phyloP scores from a whole-genome alignment of 2,888 invertebrate species.

The Metalampra italica region DNA sequence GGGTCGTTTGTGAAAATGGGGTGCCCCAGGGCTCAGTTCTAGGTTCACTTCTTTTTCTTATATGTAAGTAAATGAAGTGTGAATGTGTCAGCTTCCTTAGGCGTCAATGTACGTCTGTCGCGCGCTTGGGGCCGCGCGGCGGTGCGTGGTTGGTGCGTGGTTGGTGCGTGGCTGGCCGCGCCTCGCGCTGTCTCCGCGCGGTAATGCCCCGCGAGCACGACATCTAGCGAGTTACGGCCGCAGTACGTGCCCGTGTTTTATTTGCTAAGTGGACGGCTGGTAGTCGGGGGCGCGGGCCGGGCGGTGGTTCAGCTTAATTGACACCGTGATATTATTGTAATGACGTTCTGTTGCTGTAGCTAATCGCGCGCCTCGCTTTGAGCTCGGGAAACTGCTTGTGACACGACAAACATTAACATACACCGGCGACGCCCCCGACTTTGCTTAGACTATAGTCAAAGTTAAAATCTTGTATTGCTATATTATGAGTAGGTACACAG shows the following conservation, averaged over 20 bases:
- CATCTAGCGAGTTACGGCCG: conserved; percentile 65
- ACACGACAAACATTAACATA: neutral
- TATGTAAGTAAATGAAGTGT: too few relatives aligned
- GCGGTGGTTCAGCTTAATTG: conserved; percentile 52
- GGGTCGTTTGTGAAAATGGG: too few relatives aligned
- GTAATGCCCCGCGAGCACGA: conserved; percentile 70
- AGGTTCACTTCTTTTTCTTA: too few relatives aligned
- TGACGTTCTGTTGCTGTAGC: conserved; percentile 36
- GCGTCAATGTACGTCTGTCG: conserved; percentile 4
- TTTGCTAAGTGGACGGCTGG: conserved; percentile 64
- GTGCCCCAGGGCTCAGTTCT: too few relatives aligned
- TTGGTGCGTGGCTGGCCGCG: conserved; percentile 56
- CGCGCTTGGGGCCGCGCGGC: neutral
- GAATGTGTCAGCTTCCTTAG: too few relatives aligned
- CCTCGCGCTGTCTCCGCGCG: conserved; percentile 59
- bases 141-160: conserved; percentile 10
- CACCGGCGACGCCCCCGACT: neutral
- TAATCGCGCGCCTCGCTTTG: neutral
- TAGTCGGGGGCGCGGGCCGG: conserved; percentile 34
- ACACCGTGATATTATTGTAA: conserved; percentile 60
- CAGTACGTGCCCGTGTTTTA: conserved; percentile 51
- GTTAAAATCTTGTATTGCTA: neutral
- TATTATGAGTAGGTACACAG: too few relatives aligned
- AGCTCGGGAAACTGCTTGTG: neutral
- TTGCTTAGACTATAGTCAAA: neutral